A percentile compares a stretch with the other conserved stretches of the same genome.
Evolutionary conservation across 2,888 invertebrate species (phyloP).

Genomic region (Sesia apiformis): DNA sequence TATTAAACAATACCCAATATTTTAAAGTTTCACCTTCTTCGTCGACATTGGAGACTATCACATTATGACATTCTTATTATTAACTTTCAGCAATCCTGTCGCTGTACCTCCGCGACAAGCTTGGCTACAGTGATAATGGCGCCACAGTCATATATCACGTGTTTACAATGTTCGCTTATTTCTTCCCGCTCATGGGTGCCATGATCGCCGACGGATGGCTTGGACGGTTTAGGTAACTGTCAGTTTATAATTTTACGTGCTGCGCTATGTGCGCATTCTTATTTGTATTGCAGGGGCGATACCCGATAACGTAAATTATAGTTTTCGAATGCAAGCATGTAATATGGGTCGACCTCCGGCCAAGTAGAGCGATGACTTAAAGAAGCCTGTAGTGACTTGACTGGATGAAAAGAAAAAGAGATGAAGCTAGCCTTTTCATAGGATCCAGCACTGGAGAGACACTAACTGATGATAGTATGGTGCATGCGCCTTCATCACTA

Average conservation of each 20-base stretch:
- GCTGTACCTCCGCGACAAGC: slow-evolving; percentile 87
- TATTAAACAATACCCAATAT: too few species aligned
- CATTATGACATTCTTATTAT: not conserved
- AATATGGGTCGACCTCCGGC: not conserved
- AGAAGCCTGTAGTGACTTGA: too few species aligned
- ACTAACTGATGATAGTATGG: too few species aligned
- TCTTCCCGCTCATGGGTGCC: slow-evolving; percentile 92
- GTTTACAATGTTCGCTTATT: slow-evolving; percentile 92
- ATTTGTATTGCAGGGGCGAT: not conserved
- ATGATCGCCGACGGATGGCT: slow-evolving; percentile 94
- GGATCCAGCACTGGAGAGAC: too few species aligned
- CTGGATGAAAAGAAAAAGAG: too few species aligned
- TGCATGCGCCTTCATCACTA: too few species aligned
- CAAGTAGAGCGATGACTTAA: too few species aligned
- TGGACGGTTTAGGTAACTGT: slow-evolving; percentile 84
- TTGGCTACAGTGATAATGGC: slow-evolving; percentile 81
- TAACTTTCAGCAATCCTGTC: slow-evolving; percentile 88
- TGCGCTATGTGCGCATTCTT: not conserved
- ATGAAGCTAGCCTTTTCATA: too few species aligned
- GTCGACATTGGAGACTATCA: too few species aligned
- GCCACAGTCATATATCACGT: slow-evolving; percentile 92
- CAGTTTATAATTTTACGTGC: not conserved
- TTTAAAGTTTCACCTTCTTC: too few species aligned
- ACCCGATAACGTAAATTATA: not conserved
- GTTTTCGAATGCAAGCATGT: not conserved